phyloP scores from a whole-genome alignment of 2,113 vertebrate species.

The Nothobranchius furzeri region DNA sequence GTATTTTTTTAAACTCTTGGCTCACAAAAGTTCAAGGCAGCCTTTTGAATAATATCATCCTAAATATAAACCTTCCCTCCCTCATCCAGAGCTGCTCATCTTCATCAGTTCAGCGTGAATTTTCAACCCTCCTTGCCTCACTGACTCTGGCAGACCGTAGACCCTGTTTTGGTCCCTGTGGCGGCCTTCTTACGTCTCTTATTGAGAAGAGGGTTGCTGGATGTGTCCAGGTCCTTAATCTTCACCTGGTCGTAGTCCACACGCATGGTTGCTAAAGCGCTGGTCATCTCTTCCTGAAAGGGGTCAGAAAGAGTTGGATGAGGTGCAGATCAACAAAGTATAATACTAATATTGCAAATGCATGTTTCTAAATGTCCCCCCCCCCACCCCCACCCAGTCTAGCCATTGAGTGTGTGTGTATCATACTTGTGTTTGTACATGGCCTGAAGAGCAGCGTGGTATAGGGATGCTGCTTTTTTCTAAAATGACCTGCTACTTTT shows the following conservation, averaged over 20 bases:
- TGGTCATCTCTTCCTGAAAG: constrained; percentile 98
- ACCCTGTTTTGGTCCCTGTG: constrained; percentile 54
- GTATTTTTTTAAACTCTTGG: neutral
- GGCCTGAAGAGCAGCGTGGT: too few species aligned
- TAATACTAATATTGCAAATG: too few species aligned
- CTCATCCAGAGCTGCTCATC: constrained; percentile 5
- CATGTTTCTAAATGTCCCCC: too few species aligned
- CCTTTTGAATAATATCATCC: constrained; percentile 13
- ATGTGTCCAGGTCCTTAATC: constrained; percentile 96
- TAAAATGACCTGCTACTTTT: too few species aligned
- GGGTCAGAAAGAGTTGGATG: constrained; percentile 2
- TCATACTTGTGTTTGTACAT: too few species aligned
- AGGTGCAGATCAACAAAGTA: too few species aligned
- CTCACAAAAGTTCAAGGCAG: constrained; percentile 12
- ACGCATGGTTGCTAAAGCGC: constrained; percentile 96
- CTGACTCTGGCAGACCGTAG: constrained; percentile 70
- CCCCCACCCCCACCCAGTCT: too few species aligned
- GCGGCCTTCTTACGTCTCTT: constrained; percentile 95
- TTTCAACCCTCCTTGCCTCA: constrained; percentile 26
- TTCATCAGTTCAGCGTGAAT: neutral
- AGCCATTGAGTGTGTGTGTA: too few species aligned
- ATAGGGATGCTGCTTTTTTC: too few species aligned
- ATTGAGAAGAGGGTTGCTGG: constrained; percentile 96
- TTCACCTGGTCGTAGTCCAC: constrained; percentile 99
- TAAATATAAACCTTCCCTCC: neutral